Conservation (phyloP, 2,113 vertebrate species). For the Menura novaehollandiae region DNA sequence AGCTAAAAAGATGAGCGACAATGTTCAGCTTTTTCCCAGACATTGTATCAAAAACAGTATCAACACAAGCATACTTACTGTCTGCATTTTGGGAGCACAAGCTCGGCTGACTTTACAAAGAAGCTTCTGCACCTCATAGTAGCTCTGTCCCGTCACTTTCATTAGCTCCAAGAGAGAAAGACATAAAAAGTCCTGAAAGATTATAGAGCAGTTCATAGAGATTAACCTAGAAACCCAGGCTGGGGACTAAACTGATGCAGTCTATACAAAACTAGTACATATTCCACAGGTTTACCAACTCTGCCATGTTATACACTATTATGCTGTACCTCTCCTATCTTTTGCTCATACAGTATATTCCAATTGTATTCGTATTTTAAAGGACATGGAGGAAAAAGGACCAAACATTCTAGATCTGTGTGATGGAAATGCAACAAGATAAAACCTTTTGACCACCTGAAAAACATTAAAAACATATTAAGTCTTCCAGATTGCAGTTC, state of each 20-base stretch:
- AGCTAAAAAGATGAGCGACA: not conserved
- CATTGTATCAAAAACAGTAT: not conserved
- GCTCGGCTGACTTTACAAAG: conserved; percentile 71
- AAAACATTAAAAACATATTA: not conserved
- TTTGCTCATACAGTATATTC: not conserved
- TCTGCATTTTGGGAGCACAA: conserved; percentile 79
- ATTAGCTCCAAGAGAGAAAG: conserved; percentile 78
- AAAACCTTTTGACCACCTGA: not conserved
- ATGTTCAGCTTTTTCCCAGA: not conserved
- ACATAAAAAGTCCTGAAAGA: conserved; percentile 77
- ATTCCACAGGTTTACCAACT: not conserved
- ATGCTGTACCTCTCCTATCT: not conserved
- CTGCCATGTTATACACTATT: not conserved
- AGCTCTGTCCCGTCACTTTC: conserved; percentile 77
- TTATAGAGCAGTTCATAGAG: not conserved
- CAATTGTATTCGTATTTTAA: not conserved
- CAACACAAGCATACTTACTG: conserved; percentile 56
- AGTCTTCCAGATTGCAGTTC: not conserved
- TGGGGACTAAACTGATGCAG: not conserved
- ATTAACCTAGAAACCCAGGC: not conserved
- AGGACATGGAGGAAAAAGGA: not conserved
- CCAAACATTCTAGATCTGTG: not conserved
- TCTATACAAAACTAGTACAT: not conserved
- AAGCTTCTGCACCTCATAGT: conserved; percentile 71
- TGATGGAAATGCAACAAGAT: not conserved